These are phyloP conservation scores for Trachops cirrhosus DNA, from an alignment of 2,797 vertebrate species.

Conservation along the genomic window DNA sequence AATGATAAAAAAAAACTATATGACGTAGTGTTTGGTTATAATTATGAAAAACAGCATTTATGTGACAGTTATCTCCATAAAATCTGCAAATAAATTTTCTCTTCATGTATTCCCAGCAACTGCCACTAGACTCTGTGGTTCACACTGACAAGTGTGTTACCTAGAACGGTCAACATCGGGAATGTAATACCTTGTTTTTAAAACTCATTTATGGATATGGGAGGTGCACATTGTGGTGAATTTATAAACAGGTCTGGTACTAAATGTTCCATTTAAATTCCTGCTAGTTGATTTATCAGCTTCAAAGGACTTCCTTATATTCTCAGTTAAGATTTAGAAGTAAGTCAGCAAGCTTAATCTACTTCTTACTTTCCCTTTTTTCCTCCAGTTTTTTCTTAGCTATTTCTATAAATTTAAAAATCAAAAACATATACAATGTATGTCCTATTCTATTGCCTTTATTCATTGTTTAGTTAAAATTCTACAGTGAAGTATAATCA, in stretches of 20 bases:
- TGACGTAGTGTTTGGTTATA: background rate
- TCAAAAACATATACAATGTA: background rate
- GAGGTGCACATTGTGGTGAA: background rate
- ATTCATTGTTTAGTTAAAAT: background rate
- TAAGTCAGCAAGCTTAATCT: background rate
- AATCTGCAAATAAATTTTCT: background rate
- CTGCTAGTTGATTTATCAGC: background rate
- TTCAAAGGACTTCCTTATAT: background rate
- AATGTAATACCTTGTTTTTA: background rate
- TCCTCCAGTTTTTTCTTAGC: background rate
- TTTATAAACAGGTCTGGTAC: background rate
- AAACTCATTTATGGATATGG: background rate
- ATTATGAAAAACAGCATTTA: background rate
- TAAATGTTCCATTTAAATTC: background rate
- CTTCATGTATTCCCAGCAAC: background rate
- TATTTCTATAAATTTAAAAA: background rate
- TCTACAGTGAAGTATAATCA: background rate
- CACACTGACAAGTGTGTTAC: background rate
- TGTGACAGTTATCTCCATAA: background rate
- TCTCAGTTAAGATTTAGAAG: background rate
- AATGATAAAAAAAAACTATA: background rate
- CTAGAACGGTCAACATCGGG: background rate
- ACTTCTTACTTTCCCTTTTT: background rate
- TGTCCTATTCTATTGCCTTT: background rate
- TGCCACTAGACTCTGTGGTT: background rate